Percentiles rank a stretch among this genome's conserved stretches.
phyloP scores from a whole-genome alignment of 2,888 invertebrate species.

The Norana najaformis region DNA sequence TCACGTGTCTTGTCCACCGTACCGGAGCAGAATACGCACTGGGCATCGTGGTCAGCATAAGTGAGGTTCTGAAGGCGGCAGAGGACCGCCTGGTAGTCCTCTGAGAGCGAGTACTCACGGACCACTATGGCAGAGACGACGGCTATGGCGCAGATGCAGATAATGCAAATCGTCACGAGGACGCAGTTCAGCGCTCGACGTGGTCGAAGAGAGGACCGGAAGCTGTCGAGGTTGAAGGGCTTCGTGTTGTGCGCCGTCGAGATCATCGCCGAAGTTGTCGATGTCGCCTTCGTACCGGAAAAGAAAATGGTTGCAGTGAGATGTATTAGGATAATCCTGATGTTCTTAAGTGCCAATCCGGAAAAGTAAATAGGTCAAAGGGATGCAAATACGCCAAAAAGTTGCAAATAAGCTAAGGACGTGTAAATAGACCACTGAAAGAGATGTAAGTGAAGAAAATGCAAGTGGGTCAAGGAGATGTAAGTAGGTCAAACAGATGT shows the following conservation, averaged over 20 bases:
- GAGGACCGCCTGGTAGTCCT: neutral
- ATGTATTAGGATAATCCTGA: neutral
- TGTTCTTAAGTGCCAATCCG: neutral
- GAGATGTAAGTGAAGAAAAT: neutral
- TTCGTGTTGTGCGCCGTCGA: conserved; percentile 26
- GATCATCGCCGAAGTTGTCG: neutral
- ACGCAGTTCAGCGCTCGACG: conserved; percentile 18
- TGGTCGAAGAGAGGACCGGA: conserved; percentile 19
- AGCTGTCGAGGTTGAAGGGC: conserved; percentile 23
- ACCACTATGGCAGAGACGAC: conserved; percentile 15
- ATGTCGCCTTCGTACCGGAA: neutral
- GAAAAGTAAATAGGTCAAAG: neutral
- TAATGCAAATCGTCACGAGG: neutral
- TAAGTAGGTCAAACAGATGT: neutral
- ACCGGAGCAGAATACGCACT: conserved; percentile 14
- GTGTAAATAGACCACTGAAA: too few species aligned
- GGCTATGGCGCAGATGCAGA: conserved; percentile 14
- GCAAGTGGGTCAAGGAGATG: too few species aligned
- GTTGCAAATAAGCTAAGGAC: neutral
- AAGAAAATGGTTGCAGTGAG: neutral
- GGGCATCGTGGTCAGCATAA: neutral
- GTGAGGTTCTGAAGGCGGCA: conserved; percentile 14
- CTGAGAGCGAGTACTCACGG: conserved; percentile 8
- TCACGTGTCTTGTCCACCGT: conserved; percentile 8
- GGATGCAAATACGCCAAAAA: neutral